Evolutionary conservation across 2,797 vertebrate genomes (phyloP), one percentile per base, ranked within the genome.

Genomic region (Pogoniulus pusillus): DNA sequence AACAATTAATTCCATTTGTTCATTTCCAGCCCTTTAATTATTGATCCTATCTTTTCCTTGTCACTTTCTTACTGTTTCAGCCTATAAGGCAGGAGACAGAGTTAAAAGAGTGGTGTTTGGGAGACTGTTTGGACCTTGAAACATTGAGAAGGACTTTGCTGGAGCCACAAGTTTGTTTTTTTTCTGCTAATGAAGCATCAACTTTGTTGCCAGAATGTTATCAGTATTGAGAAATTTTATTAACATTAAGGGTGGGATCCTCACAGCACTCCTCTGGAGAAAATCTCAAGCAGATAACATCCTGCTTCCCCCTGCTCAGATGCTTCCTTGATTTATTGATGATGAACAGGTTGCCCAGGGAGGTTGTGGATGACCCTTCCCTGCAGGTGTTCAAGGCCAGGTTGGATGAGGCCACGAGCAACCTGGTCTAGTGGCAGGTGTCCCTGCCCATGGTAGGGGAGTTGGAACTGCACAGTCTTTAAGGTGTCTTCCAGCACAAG

Each of bases 1-100:
- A 93, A 91, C 93, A 94, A 92, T 87, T 90, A 63, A 94, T 92
- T 91, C 34, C 45, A 90, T 93, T 96, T 95, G 73, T 59, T 96
- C 72, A 92, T 89, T 96, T 96, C 88, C 78, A 95, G 75, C 0
- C 39, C 19, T 60, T 95, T 95, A 94, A 93, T 89, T 94, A 93
- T 89, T 91, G 71, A 96, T 89, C 34, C 63, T 5, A 8, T 69
- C 7, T 19, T 89, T 92, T 95, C 93, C 12, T 90, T 55, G 95
- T 90, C 57, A 19, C 19, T 89, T 89, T 84, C 77, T 59, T 73
- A 35, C 53, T 75, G 45, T 94, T 94, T 69, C 1, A 1, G 16
- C 39, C 54, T 84, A 15, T 43, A 54, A 54, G 80, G 49, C 47
- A 51, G 71, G 14, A 27, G 10, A 47, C 20, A 20, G 18, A 34